phyloP scores from a whole-genome alignment of 2,113 vertebrate genomes.

The Tychaedon coryphoeus region DNA sequence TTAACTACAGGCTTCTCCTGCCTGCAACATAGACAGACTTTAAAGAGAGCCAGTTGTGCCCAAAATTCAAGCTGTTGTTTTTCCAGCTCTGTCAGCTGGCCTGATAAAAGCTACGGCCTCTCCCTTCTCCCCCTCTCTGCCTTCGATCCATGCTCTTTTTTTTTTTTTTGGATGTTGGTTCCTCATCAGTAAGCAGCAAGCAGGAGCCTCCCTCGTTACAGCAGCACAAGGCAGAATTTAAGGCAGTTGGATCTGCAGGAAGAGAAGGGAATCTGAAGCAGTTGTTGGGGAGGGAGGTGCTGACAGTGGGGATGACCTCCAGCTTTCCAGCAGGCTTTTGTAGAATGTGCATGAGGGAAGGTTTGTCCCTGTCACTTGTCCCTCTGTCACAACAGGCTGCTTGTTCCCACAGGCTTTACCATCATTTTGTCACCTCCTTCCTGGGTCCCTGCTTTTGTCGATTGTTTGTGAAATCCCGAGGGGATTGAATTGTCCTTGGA shows the following conservation, averaged over 20 bases:
- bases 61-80: constrained; percentile 10
- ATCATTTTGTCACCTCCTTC: constrained; percentile 18
- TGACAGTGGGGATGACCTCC: not conserved
- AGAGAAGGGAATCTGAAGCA: not conserved
- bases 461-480: not conserved
- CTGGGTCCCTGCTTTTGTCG: not conserved
- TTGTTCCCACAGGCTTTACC: constrained; percentile 1
- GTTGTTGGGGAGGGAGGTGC: not conserved
- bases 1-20: not conserved
- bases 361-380: constrained; percentile 25
- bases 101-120: constrained; percentile 18
- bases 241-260: not conserved
- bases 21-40: not conserved
- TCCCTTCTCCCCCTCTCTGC: not conserved
- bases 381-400: not conserved
- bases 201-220: not conserved
- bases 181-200: constrained; percentile 30
- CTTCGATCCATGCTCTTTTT: not conserved
- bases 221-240: not conserved
- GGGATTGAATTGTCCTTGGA: not conserved
- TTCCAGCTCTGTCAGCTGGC: not conserved
- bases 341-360: not conserved
- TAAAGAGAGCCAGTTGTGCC: constrained; percentile 1
- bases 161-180: not conserved
- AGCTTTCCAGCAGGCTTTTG: not conserved